Evolutionary conservation across 2,113 vertebrate species (phyloP).

Genomic region (Cygnus atratus): DNA sequence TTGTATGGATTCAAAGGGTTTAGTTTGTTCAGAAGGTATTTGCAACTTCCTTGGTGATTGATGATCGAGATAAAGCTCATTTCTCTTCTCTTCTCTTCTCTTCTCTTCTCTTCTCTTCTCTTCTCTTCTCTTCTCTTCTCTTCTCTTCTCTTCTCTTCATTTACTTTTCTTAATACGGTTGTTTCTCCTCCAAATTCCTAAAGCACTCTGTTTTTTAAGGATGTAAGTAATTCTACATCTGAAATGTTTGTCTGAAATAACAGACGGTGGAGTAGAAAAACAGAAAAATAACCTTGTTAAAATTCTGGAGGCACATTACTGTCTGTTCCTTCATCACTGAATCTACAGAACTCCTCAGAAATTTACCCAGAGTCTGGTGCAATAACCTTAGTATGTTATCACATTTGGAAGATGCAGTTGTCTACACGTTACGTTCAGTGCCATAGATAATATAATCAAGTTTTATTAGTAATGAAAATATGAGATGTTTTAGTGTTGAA

Average conservation of each 20-base stretch:
- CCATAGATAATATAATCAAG: constrained; percentile 62
- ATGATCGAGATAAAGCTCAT: not conserved
- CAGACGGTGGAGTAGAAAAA: constrained; percentile 21
- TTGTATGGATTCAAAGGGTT: not conserved
- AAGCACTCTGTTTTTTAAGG: constrained; percentile 31
- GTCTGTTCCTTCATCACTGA: constrained; percentile 59
- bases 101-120: not conserved
- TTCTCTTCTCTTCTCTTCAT: not conserved
- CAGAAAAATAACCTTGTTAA: constrained; percentile 71
- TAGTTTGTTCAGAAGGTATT: not conserved
- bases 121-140: constrained; percentile 6
- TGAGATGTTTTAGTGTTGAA: constrained; percentile 54
- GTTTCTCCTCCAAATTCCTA: not conserved
- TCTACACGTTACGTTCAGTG: constrained; percentile 56
- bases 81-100: not conserved
- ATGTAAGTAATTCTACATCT: constrained; percentile 27
- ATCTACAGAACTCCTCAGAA: constrained; percentile 57
- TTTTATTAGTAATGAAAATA: constrained; percentile 72
- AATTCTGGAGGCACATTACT: constrained; percentile 60
- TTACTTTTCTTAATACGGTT: constrained; percentile 22
- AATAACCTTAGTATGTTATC: not conserved
- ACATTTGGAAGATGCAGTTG: constrained; percentile 52
- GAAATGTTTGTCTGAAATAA: constrained; percentile 14
- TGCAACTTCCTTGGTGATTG: not conserved
- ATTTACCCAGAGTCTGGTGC: constrained; percentile 11